phyloP scores from a whole-genome alignment of 1,140 invertebrate species.

The Halyomorpha halys region DNA sequence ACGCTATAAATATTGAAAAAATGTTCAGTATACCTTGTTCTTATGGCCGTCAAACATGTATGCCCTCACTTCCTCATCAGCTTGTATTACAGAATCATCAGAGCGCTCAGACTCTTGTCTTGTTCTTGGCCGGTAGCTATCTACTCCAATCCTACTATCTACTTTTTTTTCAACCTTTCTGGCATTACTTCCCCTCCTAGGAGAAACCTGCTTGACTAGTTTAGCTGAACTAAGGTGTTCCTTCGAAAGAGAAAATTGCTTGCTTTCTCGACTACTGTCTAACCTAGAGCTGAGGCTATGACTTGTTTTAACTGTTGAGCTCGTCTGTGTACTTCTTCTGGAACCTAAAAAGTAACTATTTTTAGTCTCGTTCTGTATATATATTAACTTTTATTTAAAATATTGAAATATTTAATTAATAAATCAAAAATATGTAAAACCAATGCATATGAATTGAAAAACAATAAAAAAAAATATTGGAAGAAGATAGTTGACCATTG shows the following conservation, averaged over 20 bases:
- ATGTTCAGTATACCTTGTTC: constrained; percentile 32
- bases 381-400: too few species aligned
- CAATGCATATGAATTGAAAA: too few species aligned
- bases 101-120: constrained; percentile 18
- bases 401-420: too few species aligned
- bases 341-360: constrained; percentile 1
- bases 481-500: too few species aligned
- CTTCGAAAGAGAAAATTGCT: constrained; percentile 23
- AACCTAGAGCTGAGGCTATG: background rate
- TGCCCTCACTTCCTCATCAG: constrained; percentile 26
- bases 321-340: constrained; percentile 8
- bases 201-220: constrained; percentile 20
- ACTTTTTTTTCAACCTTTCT: background rate
- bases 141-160: background rate
- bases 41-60: constrained; percentile 20
- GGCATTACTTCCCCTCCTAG: background rate
- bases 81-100: constrained; percentile 19
- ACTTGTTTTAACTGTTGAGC: background rate
- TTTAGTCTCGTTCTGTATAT: too few species aligned
- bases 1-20: too few species aligned
- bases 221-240: constrained; percentile 23
- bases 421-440: too few species aligned
- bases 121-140: background rate
- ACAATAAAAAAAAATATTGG: too few species aligned
- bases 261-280: background rate